These are phyloP conservation scores for Sebastes matsubarae DNA, from an alignment of 2,797 vertebrate genomes.

Conservation along the genomic window DNA sequence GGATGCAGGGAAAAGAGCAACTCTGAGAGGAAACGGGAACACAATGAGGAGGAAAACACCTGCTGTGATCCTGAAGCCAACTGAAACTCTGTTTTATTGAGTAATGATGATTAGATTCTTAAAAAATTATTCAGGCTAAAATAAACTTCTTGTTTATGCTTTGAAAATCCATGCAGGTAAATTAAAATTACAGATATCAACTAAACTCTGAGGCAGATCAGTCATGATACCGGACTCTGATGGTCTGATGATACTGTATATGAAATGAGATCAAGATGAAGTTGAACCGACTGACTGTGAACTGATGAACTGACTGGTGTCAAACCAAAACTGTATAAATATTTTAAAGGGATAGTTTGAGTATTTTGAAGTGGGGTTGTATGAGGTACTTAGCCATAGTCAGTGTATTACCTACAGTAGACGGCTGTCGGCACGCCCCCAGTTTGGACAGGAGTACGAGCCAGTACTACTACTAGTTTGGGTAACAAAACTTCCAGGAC, in stretches of 20 bases:
- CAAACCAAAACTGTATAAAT: neutral
- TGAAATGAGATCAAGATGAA: neutral
- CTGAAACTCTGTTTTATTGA: neutral
- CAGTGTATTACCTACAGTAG: too few species aligned
- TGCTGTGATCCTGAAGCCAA: constrained; percentile 27
- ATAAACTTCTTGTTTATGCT: neutral
- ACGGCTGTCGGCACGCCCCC: too few species aligned
- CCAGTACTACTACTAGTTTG: neutral
- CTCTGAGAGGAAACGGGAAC: constrained; percentile 4
- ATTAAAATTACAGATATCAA: neutral
- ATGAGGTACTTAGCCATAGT: too few species aligned
- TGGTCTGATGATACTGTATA: neutral
- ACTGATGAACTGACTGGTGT: neutral
- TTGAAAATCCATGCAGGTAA: neutral
- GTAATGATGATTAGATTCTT: neutral
- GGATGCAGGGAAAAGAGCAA: constrained; percentile 23
- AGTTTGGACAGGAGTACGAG: too few species aligned
- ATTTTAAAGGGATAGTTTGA: too few species aligned
- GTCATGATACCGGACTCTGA: neutral
- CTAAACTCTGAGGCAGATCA: neutral
- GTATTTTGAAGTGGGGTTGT: too few species aligned
- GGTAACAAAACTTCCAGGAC: too few species aligned
- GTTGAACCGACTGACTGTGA: neutral
- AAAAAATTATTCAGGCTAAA: neutral
- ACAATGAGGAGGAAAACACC: constrained; percentile 45